phyloP scores from a whole-genome alignment of 2,113 vertebrate genomes.

The Psettodes erumei region DNA sequence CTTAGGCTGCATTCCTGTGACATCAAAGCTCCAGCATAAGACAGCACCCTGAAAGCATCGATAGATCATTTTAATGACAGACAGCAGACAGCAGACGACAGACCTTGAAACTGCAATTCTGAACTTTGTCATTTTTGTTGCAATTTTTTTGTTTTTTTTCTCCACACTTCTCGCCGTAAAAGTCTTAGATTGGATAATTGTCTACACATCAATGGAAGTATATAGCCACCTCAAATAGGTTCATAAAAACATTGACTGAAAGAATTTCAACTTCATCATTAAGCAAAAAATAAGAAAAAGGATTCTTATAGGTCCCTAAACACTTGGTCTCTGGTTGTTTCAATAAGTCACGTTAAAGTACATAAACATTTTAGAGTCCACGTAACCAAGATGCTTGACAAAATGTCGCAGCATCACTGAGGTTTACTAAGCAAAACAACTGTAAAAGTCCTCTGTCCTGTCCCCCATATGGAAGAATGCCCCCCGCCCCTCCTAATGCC shows the following conservation, averaged over 20 bases:
- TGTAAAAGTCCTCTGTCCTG: not conserved
- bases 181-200: not conserved
- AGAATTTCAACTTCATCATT: not conserved
- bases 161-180: not conserved
- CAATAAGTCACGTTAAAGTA: not conserved
- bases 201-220: not conserved
- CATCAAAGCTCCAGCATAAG: constrained; percentile 52
- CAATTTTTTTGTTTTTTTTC: not conserved
- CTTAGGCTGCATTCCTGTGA: constrained; percentile 62
- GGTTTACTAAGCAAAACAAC: not conserved
- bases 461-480: constrained; percentile 4
- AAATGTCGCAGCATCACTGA: constrained; percentile 17
- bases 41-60: constrained; percentile 26
- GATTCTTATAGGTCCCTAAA: not conserved
- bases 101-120: not conserved
- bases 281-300: not conserved
- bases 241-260: constrained; percentile 2
- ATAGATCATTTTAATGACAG: constrained; percentile 25
- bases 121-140: constrained; percentile 5
- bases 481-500: not conserved
- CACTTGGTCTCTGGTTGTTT: not conserved
- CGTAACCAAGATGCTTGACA: constrained; percentile 9
- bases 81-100: not conserved
- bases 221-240: not conserved
- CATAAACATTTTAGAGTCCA: not conserved